Base-by-base conservation (phyloP, 2,113 vertebrate genomes). In the Chlamydotis undulata region DNA sequence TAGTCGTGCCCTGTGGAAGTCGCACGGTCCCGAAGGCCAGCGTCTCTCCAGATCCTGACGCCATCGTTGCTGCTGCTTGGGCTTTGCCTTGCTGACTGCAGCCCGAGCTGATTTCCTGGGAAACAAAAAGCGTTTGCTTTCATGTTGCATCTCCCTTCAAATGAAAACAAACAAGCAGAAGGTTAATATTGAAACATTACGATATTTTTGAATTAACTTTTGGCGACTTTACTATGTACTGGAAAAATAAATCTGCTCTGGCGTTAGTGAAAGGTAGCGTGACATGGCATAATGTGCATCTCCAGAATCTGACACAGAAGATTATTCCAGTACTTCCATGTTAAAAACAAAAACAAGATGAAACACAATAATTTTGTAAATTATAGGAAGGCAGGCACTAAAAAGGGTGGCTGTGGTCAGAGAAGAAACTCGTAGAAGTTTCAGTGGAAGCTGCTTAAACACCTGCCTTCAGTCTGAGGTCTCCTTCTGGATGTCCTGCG, bases 41-140 rank as follows among this genome's bases (percentile, higher is more conserved):
- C 4, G 1, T 12, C 35, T 14, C 5, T 9, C 14, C 5, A 3
- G 49, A 37, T 23, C 39, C 61, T 15, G 43, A 12, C 8, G 0
- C 35, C 10, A 16, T 5, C 39, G 24, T 12, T 0, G 12, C 3
- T 14, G 21, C 45, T 26, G 52, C 25, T 43, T 5, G 23, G 29
- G 5, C 33, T 43, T 52, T 4, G 14, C 21, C 64, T 47, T 5
- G 5, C 63, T 61, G 37, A 43, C 50, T 59, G 5, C 9, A 28
- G 63, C 22, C 64, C 1, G 1, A 52, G 61, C 64, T 23, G n/a
- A 19, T 47, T 33, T 61, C 33, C 14, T 41, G 19, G 24, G 39
- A 60, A 68, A 35, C 3, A 35, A 35, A 2, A 12, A 19, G 41
- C 25, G 39, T 35, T 80, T 3, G 1, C 28, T 29, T 33, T 52